phyloP scores from a whole-genome alignment of 2,113 vertebrate species.

The Hippopotamus amphibius region DNA sequence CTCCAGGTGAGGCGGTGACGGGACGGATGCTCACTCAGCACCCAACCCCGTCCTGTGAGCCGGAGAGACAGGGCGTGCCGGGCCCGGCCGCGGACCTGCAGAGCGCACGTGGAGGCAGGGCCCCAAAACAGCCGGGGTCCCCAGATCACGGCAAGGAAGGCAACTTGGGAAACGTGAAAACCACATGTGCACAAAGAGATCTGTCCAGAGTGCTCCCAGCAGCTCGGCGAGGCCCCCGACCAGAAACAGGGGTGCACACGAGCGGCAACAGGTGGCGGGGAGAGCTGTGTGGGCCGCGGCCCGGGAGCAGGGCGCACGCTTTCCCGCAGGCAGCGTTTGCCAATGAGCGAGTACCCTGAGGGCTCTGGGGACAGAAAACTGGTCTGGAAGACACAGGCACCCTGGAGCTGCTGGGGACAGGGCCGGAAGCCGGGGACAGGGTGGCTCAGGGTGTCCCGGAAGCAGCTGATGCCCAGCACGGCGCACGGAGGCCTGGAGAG shows the following conservation, averaged over 20 bases:
- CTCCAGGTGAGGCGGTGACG: accelerated
- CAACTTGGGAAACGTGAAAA: no score
- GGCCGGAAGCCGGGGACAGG: accelerated
- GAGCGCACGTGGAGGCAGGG: no score
- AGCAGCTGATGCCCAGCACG: neutral
- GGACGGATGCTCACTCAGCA: accelerated
- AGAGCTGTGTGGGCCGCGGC: no score
- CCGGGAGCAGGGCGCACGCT: neutral
- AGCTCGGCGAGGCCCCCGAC: neutral
- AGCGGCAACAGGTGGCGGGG: no score
- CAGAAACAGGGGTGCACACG: neutral
- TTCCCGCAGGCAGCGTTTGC: neutral
- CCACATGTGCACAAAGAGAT: accelerated
- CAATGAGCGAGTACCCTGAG: no score
- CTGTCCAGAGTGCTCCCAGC: neutral
- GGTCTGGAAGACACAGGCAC: no score
- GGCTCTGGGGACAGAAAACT: neutral
- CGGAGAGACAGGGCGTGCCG: no score
- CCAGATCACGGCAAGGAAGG: no score
- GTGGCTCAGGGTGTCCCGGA: no score
- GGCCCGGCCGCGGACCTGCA: neutral
- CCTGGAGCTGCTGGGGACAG: neutral
- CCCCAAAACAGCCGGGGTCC: neutral
- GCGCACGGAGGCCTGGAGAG: neutral
- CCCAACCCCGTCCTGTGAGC: neutral